Percentiles rank a stretch among this genome's conserved stretches.
Evolutionary conservation across 2,113 vertebrate genomes (phyloP).

Genomic region (Megalops atlanticus): DNA sequence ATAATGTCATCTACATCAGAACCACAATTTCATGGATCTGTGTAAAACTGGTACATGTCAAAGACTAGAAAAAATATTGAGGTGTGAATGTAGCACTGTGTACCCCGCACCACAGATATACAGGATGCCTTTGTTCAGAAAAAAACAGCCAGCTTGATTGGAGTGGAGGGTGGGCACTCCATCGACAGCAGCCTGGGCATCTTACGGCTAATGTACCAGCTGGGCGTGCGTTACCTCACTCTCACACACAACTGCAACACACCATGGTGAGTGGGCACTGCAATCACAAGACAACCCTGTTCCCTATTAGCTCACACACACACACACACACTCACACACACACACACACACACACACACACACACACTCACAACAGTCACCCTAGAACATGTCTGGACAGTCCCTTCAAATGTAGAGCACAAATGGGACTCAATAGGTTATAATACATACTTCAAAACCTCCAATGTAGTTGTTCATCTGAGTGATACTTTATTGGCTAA

Average conservation of each 20-base stretch:
- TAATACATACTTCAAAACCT: too few relatives aligned
- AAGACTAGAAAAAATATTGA: not conserved
- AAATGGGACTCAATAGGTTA: too few relatives aligned
- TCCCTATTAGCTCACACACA: not conserved
- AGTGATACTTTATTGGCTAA: too few relatives aligned
- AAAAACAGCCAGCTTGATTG: conserved; percentile 86
- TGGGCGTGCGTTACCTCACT: conserved; percentile 91
- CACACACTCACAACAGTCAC: not conserved
- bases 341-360: not conserved
- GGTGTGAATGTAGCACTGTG: not conserved
- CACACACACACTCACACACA: not conserved
- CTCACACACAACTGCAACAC: conserved; percentile 95
- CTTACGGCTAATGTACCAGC: conserved; percentile 80
- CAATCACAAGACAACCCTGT: not conserved
- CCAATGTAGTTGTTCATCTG: too few relatives aligned
- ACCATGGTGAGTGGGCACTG: conserved; percentile 77
- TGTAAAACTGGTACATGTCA: too few relatives aligned
- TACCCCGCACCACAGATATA: conserved; percentile 67
- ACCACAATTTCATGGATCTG: too few relatives aligned
- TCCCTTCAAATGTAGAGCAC: too few relatives aligned
- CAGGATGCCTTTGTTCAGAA: conserved; percentile 61
- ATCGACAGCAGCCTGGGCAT: conserved; percentile 89
- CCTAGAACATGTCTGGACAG: too few relatives aligned
- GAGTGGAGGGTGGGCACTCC: conserved; percentile 91
- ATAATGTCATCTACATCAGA: too few relatives aligned